These are phyloP conservation scores for Limanda limanda DNA, from an alignment of 2,113 vertebrate species.

Conservation along the genomic window DNA sequence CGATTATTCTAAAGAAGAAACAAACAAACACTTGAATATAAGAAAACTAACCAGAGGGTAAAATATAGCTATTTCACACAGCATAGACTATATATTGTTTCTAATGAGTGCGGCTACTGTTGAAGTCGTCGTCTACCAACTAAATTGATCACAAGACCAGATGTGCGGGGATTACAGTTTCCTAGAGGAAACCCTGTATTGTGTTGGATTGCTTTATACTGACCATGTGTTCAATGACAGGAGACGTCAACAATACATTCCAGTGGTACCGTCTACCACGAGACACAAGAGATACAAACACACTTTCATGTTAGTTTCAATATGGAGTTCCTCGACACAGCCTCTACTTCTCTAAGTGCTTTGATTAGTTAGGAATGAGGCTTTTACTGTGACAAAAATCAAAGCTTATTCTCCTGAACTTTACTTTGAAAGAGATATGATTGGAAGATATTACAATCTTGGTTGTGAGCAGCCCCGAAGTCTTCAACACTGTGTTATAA, in stretches of 20 bases:
- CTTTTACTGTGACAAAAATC: slow-evolving; percentile 2
- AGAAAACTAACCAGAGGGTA: neutral
- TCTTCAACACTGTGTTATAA: neutral
- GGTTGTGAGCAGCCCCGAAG: neutral
- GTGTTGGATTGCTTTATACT: slow-evolving; percentile 21
- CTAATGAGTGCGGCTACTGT: neutral
- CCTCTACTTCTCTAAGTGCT: slow-evolving; percentile 1
- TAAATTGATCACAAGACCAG: slow-evolving; percentile 11
- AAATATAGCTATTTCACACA: neutral
- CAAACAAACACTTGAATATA: neutral
- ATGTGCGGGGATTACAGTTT: slow-evolving; percentile 2
- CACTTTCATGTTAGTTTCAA: neutral
- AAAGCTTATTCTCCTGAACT: slow-evolving; percentile 7
- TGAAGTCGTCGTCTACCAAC: neutral
- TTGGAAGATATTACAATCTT: no score
- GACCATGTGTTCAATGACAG: slow-evolving; percentile 15
- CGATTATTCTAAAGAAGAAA: neutral
- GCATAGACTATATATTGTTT: neutral
- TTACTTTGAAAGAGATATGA: neutral
- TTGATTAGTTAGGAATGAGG: slow-evolving; percentile 17
- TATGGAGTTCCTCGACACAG: neutral
- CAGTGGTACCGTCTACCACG: slow-evolving; percentile 18
- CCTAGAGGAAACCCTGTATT: slow-evolving; percentile 21
- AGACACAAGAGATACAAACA: neutral
- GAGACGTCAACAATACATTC: slow-evolving; percentile 9